Evolutionary conservation across 2,113 vertebrate genomes (phyloP).

Genomic region (Vidua macroura): DNA sequence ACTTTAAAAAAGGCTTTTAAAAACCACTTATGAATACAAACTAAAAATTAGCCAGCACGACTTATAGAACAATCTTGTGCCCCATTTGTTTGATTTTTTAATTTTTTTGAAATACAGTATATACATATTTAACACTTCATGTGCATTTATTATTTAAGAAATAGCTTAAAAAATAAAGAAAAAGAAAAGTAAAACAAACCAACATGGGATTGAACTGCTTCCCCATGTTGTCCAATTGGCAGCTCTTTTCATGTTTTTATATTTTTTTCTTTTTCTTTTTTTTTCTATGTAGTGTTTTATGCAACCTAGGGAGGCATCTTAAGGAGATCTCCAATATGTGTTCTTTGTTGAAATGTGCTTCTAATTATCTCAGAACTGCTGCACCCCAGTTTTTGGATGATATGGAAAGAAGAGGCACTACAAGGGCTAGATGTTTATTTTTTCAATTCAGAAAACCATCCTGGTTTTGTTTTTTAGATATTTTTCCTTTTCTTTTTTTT

Average conservation of each 20-base stretch:
- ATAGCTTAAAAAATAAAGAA: conserved; percentile 80
- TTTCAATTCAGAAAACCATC: neutral
- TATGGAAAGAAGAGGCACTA: conserved; percentile 47
- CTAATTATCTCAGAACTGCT: conserved; percentile 70
- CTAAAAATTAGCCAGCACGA: conserved; percentile 97
- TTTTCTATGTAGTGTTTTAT: conserved; percentile 46
- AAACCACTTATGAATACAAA: conserved; percentile 99
- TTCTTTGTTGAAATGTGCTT: conserved; percentile 77
- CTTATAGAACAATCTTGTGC: conserved; percentile 93
- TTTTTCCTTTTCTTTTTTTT: no score
- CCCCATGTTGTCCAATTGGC: conserved; percentile 72
- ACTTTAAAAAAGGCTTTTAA: conserved; percentile 95
- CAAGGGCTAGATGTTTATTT: neutral
- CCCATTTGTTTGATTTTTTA: conserved; percentile 82
- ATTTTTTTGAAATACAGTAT: conserved; percentile 81
- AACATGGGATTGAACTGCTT: conserved; percentile 69
- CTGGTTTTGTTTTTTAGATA: neutral
- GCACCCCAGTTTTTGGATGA: conserved; percentile 50
- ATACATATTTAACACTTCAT: conserved; percentile 91
- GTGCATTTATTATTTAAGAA: conserved; percentile 89
- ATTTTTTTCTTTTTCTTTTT: conserved; percentile 39
- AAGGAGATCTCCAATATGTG: conserved; percentile 63
- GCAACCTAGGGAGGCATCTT: conserved; percentile 58
- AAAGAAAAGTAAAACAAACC: conserved; percentile 71
- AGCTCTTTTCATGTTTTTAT: conserved; percentile 58